Evolutionary conservation across 1,140 invertebrate genomes (phyloP), one percentile per base, ranked within the genome.

Genomic region (Drosophila sp.): DNA sequence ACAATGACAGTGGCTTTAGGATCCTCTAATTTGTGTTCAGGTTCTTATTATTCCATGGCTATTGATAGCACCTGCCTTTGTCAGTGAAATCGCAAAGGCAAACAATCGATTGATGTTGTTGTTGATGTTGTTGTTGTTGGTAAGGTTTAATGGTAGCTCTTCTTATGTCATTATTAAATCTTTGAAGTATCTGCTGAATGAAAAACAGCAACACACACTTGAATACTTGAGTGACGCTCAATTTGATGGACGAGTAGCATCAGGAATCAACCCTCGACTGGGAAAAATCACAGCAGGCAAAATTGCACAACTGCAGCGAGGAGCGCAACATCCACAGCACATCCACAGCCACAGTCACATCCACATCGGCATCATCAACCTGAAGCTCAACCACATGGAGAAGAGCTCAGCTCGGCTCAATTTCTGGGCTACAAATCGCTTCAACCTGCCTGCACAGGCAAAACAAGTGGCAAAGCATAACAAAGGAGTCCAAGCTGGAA

Each of bases 101-200:
- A 87, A 86, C 82, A 16, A 36, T 7, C 7, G 57, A 7, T 13
- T 18, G n/a, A 25, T 27, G 27, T 29, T 29, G 27, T 29, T 7
- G 27, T 29, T 29, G 4, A 4, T 29, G 27, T 54, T 64, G 46
- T 32, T 56, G 21, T n/a, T 66, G 61, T 45, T 45, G 66, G 59
- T 21, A 64, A 50, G 75, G 46, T 72, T 69, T 87, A 87, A 87
- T 87, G 74, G 83, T 63, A 69, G 74, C 75, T 45, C 76, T 77
- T 83, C 79, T 89, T 82, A 89, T 83, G 83, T 89, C 72, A 89
- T 87, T 89, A 87, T 87, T 87, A 89, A 89, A 89, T 87, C 83
- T 79, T 87, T 87, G 61, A 89, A 83, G 79, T 83, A 76, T 82
- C 72, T 80, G 81, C 66, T 58, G 59, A 25, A 14, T 34, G 8